A percentile compares a stretch with the other conserved stretches of the same genome.
Conservation (phyloP, 2,888 invertebrate genomes). For the Deroplatys truncata region DNA sequence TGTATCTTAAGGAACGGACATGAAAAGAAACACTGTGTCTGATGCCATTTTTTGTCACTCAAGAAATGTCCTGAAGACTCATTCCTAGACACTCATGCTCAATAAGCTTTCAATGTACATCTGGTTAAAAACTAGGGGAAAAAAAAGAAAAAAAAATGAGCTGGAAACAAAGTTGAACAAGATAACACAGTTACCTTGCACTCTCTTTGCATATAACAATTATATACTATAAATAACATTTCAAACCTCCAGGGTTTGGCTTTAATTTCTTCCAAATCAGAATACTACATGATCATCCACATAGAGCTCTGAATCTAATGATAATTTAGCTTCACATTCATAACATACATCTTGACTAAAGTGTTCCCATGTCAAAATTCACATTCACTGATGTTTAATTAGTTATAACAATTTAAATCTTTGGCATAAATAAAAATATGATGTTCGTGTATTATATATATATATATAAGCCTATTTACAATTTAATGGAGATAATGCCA, state of each 20-base stretch:
- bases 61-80: background rate
- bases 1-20: too few species aligned
- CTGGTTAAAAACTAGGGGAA: background rate
- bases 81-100: background rate
- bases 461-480: slow-evolving; percentile 8
- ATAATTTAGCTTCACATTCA: background rate
- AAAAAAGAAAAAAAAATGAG: background rate
- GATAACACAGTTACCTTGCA: background rate
- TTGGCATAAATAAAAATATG: slow-evolving; percentile 12
- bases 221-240: background rate
- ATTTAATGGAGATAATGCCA: background rate
- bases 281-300: background rate
- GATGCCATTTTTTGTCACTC: background rate
- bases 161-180: background rate
- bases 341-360: background rate
- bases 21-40: too few species aligned
- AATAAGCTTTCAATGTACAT: background rate
- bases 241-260: background rate
- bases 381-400: background rate
- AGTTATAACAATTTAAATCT: slow-evolving; percentile 9
- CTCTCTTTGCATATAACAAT: background rate
- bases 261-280: background rate
- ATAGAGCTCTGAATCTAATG: background rate
- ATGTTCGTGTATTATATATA: background rate
- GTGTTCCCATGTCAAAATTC: background rate